Evolutionary conservation across 2,113 vertebrate genomes (phyloP).

Genomic region (Neotoma lepida): DNA sequence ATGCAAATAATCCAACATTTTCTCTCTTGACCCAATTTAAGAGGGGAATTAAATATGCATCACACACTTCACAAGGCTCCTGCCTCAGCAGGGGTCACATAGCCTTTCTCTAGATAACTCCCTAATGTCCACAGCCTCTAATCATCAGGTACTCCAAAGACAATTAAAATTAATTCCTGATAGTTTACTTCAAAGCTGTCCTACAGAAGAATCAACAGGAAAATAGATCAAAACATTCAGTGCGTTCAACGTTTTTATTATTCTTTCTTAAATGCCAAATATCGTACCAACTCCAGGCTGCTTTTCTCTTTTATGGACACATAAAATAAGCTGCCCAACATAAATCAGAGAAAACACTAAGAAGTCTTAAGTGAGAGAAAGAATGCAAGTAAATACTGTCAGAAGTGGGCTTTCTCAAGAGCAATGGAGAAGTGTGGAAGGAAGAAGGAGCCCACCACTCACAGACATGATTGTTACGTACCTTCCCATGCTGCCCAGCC

Average conservation of each 20-base stretch:
- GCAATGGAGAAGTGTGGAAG: neutral
- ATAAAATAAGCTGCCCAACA: neutral
- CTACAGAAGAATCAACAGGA: neutral
- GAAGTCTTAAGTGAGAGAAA: neutral
- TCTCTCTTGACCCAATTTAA: slow-evolving; percentile 30
- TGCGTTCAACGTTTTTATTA: slow-evolving; percentile 48
- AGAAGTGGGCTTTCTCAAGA: slow-evolving; percentile 32
- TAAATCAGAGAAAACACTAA: slow-evolving; percentile 44
- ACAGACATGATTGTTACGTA: slow-evolving; percentile 73
- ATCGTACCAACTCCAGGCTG: neutral
- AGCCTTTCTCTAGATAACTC: neutral
- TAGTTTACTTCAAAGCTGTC: slow-evolving; percentile 37
- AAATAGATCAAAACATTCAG: slow-evolving; percentile 4
- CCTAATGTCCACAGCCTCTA: neutral
- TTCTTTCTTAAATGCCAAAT: slow-evolving; percentile 42
- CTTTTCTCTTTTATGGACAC: slow-evolving; percentile 5
- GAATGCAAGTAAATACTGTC: slow-evolving; percentile 19
- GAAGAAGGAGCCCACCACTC: neutral
- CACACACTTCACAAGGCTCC: slow-evolving; percentile 47
- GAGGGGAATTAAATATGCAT: slow-evolving; percentile 37
- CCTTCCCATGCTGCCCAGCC: slow-evolving; percentile 96
- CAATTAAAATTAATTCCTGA: slow-evolving; percentile 26
- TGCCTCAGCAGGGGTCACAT: neutral
- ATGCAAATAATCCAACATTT: slow-evolving; percentile 57
- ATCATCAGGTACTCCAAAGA: neutral